Conservation (phyloP, 2,797 vertebrate genomes). For the Bradypodion ventrale region DNA sequence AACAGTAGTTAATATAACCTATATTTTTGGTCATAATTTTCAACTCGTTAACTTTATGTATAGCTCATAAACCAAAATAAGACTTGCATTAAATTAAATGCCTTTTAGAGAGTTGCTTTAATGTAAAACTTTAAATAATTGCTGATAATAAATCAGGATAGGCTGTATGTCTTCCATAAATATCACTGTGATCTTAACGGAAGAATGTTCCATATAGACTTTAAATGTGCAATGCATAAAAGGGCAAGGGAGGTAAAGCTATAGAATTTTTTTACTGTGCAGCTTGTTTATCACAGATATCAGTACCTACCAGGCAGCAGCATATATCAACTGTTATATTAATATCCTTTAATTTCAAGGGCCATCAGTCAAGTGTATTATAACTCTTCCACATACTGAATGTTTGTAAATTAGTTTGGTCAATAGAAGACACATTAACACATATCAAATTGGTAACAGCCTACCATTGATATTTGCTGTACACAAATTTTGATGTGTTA, state of each 20-base stretch:
- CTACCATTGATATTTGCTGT: conserved; percentile 50
- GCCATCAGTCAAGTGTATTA: conserved; percentile 45
- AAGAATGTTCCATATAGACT: conserved; percentile 28
- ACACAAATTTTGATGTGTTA: background rate
- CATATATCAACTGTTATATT: conserved; percentile 48
- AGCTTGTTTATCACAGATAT: conserved; percentile 33
- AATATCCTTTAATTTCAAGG: conserved; percentile 68
- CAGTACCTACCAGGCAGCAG: background rate
- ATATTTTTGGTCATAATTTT: conserved; percentile 37
- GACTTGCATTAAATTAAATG: conserved; percentile 48
- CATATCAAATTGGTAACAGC: background rate
- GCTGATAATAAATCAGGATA: conserved; percentile 20
- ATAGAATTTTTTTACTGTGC: conserved; percentile 16
- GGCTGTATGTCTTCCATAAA: conserved; percentile 18
- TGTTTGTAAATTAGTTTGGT: conserved; percentile 17
- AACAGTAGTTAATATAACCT: conserved; percentile 4
- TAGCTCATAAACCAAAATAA: conserved; percentile 38
- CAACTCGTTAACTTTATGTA: conserved; percentile 7
- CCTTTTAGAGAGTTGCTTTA: conserved; percentile 51
- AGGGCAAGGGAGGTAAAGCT: conserved; percentile 35
- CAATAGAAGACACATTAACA: background rate
- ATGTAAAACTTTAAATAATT: conserved; percentile 27
- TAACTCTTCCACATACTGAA: conserved; percentile 19
- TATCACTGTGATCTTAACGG: background rate
- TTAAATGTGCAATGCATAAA: conserved; percentile 19